Conservation (phyloP, 2,113 vertebrate genomes). For the Ictidomys tridecemlineatus region DNA sequence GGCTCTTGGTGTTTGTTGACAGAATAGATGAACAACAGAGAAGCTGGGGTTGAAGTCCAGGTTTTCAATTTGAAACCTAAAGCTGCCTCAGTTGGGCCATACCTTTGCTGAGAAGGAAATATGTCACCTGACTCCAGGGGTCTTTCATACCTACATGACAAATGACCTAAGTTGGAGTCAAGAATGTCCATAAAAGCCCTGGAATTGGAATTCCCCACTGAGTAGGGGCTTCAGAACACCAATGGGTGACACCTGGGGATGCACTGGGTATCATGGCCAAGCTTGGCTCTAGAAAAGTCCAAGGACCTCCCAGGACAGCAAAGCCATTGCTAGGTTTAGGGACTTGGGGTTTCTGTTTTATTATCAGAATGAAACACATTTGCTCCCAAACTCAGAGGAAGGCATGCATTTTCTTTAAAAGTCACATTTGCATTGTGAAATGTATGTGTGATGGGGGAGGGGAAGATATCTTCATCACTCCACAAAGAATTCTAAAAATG, state of each 20-base stretch:
- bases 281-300: not conserved
- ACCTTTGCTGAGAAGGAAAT: not conserved
- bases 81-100: not conserved
- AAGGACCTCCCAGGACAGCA: not conserved
- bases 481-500: constrained; percentile 76
- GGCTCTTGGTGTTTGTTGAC: not conserved
- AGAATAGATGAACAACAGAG: not conserved
- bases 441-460: constrained; percentile 54
- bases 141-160: not conserved
- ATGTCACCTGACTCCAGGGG: not conserved
- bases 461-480: constrained; percentile 65
- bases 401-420: constrained; percentile 22
- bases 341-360: not conserved
- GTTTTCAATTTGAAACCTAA: constrained; percentile 9
- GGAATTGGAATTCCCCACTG: not conserved
- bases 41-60: not conserved
- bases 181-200: not conserved
- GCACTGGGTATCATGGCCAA: not conserved
- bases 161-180: not conserved
- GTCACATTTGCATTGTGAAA: constrained; percentile 64
- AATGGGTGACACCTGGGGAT: not conserved
- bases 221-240: not conserved
- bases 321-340: not conserved
- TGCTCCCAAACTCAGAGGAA: not conserved
- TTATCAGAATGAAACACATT: not conserved